Conservation (phyloP, 2,797 vertebrate species). For the Sebastes flavidus region DNA sequence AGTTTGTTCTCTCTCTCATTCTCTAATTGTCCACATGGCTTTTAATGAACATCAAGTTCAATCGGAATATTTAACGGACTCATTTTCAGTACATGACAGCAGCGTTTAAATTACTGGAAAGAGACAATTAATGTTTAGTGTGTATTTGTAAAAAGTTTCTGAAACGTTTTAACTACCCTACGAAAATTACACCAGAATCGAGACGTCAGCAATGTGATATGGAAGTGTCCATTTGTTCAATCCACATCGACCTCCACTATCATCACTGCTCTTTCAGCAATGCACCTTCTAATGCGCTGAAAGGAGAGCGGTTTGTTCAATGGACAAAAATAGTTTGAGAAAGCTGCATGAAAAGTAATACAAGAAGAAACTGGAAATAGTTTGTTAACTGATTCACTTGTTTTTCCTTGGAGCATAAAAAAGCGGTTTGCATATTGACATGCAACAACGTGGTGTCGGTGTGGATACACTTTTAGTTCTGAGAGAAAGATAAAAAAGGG, state of each 20-base stretch:
- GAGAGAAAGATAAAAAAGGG: neutral
- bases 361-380: fast-evolving
- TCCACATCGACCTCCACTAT: neutral
- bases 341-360: neutral
- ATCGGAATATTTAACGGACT: neutral
- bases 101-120: neutral
- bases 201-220: neutral
- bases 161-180: neutral
- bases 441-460: neutral
- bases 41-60: slow-evolving; percentile 25
- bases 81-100: neutral
- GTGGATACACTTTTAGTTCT: neutral
- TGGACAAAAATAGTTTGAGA: neutral
- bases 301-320: neutral
- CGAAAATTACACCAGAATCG: neutral
- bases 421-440: neutral
- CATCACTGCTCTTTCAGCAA: slow-evolving; percentile 15
- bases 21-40: slow-evolving; percentile 30
- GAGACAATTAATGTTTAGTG: neutral
- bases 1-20: slow-evolving; percentile 49
- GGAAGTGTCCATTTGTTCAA: slow-evolving; percentile 15
- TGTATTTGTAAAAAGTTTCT: neutral
- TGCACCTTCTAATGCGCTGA: neutral
- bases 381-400: neutral
- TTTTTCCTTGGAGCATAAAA: neutral